Conservation (phyloP, 2,797 vertebrate species). For the Hirundo rustica region DNA sequence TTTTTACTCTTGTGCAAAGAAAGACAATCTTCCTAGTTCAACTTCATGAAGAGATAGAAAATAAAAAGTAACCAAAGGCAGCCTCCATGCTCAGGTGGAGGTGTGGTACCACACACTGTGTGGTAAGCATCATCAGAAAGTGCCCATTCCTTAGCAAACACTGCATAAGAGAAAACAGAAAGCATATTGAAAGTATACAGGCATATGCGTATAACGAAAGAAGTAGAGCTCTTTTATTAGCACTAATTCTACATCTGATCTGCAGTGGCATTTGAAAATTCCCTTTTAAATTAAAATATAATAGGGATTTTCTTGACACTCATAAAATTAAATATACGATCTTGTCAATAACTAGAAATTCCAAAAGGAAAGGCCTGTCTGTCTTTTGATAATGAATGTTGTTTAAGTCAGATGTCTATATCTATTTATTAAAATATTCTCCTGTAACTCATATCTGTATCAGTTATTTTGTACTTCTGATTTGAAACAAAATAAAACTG, state of each 20-base stretch:
- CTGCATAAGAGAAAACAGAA: not conserved
- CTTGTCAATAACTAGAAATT: not conserved
- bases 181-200: not conserved
- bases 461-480: not conserved
- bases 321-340: not conserved
- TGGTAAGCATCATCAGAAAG: not conserved
- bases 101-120: too few relatives aligned
- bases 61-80: not conserved
- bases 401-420: not conserved
- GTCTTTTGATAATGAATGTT: not conserved
- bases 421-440: not conserved
- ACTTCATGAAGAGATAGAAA: not conserved
- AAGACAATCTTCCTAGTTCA: not conserved
- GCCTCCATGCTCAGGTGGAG: not conserved
- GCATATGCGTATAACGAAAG: not conserved
- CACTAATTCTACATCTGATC: not conserved
- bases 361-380: not conserved
- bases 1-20: not conserved
- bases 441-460: not conserved
- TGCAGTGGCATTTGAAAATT: not conserved
- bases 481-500: not conserved
- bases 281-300: not conserved
- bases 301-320: not conserved
- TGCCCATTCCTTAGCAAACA: not conserved
- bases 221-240: not conserved